Conservation (phyloP, 2,797 vertebrate genomes). For the Jordanella pulchra region DNA sequence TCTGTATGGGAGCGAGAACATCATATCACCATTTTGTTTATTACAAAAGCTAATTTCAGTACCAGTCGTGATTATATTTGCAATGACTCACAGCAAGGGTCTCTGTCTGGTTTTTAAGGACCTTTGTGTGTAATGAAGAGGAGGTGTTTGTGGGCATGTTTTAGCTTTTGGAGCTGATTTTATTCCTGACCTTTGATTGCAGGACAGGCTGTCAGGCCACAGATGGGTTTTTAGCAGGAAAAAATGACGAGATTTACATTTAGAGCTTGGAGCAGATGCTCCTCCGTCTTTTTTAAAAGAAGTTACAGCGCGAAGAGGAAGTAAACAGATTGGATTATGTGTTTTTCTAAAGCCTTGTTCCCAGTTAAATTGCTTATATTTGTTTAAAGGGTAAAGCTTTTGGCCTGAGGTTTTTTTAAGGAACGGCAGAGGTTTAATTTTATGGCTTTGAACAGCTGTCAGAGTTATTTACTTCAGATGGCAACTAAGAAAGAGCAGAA, state of each 20-base stretch:
- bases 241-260: constrained; percentile 13
- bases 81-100: constrained; percentile 27
- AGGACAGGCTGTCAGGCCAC: constrained; percentile 29
- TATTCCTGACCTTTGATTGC: constrained; percentile 42
- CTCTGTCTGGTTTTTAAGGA: constrained; percentile 36
- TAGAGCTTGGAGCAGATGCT: constrained; percentile 41
- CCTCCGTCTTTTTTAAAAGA: constrained; percentile 18
- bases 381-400: constrained; percentile 51
- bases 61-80: constrained; percentile 33
- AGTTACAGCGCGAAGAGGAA: constrained; percentile 16
- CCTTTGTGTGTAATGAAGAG: constrained; percentile 16
- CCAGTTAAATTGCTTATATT: constrained; percentile 55
- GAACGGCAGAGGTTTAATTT: constrained; percentile 51
- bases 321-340: constrained; percentile 56
- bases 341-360: constrained; percentile 38
- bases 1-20: too few species aligned
- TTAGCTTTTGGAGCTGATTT: constrained; percentile 8
- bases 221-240: background rate
- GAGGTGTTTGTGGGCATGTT: constrained; percentile 22
- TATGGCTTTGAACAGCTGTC: constrained; percentile 55
- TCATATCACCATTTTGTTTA: background rate
- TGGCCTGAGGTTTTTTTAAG: constrained; percentile 48
- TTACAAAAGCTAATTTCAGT: constrained; percentile 7
- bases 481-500: constrained; percentile 22
- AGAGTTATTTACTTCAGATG: constrained; percentile 45